Percentiles rank a stretch among this genome's conserved stretches.
Conservation (phyloP, 2,797 vertebrate species). For the Pelochelys cantorii region DNA sequence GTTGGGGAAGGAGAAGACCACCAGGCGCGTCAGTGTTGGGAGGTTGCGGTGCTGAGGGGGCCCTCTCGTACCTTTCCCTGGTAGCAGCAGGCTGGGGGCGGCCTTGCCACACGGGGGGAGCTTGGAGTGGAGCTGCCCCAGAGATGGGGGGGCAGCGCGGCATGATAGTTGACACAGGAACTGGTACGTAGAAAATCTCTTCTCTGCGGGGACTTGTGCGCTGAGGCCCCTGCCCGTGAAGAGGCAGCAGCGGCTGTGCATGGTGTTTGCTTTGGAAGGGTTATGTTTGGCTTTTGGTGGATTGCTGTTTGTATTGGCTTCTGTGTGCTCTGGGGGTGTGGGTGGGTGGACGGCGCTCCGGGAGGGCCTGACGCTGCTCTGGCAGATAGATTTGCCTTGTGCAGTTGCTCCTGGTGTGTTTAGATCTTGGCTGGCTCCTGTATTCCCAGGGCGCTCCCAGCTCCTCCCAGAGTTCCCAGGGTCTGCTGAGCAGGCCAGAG, state of each 20-base stretch:
- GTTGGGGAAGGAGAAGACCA: not conserved
- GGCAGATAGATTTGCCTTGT: not conserved
- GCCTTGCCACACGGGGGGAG: not conserved
- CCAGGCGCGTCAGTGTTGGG: not conserved
- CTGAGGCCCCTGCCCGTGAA: not conserved
- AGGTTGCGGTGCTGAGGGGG: not conserved
- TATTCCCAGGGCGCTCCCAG: not conserved
- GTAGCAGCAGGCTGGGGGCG: accelerated
- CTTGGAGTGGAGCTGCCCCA: not conserved
- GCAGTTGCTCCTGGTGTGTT: not conserved
- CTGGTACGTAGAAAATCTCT: not conserved
- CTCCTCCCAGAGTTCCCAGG: not conserved
- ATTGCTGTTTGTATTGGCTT: not conserved
- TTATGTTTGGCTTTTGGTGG: not conserved
- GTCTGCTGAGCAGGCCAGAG: not conserved
- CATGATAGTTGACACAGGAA: not conserved
- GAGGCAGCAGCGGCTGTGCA: not conserved
- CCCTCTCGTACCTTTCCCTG: accelerated
- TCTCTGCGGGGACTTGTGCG: not conserved
- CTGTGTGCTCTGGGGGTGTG: not conserved
- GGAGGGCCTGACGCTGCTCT: not conserved
- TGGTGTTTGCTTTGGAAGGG: not conserved
- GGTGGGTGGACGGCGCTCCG: not conserved
- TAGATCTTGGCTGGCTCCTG: not conserved
- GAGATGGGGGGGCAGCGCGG: no score